Percentiles rank a stretch among this genome's conserved stretches.
Conservation (phyloP, 2,888 invertebrate species). For the Ectemnius cavifrons region DNA sequence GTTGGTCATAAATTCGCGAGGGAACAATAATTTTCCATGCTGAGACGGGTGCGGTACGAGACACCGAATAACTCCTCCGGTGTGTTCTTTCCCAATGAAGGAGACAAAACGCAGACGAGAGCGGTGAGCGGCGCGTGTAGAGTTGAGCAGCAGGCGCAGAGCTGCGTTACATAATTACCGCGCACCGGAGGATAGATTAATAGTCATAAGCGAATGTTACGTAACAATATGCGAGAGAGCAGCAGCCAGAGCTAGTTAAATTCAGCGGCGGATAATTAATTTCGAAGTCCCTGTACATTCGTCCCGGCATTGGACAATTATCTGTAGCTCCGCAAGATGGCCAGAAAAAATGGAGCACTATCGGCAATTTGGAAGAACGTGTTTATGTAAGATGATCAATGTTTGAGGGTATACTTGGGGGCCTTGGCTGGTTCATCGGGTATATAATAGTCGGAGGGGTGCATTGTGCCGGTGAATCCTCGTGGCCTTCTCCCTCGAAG, state of each 20-base stretch:
- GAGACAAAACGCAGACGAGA: slow-evolving; percentile 25
- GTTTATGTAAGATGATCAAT: background rate
- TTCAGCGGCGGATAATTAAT: slow-evolving; percentile 33
- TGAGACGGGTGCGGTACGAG: too few relatives aligned
- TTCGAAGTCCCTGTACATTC: slow-evolving; percentile 27
- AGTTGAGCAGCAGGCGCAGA: slow-evolving; percentile 22
- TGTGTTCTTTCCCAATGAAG: slow-evolving; percentile 49
- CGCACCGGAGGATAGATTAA: slow-evolving; percentile 56
- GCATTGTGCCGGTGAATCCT: slow-evolving; percentile 52
- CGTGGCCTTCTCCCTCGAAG: slow-evolving; percentile 41
- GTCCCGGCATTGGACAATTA: background rate
- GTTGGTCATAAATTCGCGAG: background rate
- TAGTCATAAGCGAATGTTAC: slow-evolving; percentile 58
- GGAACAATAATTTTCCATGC: slow-evolving; percentile 29
- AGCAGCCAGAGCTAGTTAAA: slow-evolving; percentile 23
- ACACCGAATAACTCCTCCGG: too few relatives aligned
- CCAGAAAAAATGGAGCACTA: background rate
- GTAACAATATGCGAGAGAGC: slow-evolving; percentile 39
- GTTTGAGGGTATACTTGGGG: background rate
- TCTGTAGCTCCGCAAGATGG: background rate
- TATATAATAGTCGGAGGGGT: slow-evolving; percentile 48
- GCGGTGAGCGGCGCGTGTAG: too few relatives aligned
- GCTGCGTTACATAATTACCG: slow-evolving; percentile 61
- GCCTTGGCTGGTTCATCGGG: slow-evolving; percentile 29
- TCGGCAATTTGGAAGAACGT: slow-evolving; percentile 5